phyloP scores from a whole-genome alignment of 2,113 vertebrate genomes.

The Rhinoderma darwinii region DNA sequence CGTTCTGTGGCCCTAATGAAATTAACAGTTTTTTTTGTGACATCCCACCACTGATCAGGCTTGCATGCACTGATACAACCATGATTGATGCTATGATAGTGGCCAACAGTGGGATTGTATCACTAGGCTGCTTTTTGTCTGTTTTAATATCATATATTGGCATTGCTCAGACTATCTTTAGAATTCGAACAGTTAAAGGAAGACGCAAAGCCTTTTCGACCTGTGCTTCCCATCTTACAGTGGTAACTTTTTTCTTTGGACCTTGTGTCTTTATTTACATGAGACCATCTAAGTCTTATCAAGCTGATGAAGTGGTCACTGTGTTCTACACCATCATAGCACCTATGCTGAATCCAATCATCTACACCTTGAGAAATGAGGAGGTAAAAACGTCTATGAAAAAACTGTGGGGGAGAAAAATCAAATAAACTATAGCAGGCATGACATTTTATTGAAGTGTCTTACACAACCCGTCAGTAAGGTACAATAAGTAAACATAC shows the following conservation, averaged over 20 bases:
- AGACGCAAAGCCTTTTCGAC: constrained; percentile 59
- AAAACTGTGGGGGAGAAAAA: constrained; percentile 35
- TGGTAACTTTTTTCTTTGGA: constrained; percentile 56
- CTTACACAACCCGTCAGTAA: neutral
- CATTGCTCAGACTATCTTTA: constrained; percentile 59
- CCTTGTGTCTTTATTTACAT: constrained; percentile 55
- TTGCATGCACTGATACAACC: constrained; percentile 65
- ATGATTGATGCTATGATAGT: constrained; percentile 68
- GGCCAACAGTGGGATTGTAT: constrained; percentile 68
- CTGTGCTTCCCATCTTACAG: constrained; percentile 60
- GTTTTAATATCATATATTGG: constrained; percentile 65
- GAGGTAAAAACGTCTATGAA: constrained; percentile 35
- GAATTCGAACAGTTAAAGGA: constrained; percentile 45
- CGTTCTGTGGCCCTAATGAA: constrained; percentile 64
- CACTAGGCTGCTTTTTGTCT: constrained; percentile 65
- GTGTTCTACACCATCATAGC: constrained; percentile 55
- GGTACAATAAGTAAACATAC: neutral
- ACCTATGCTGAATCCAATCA: constrained; percentile 47
- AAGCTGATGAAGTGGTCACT: neutral
- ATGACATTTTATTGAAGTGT: neutral
- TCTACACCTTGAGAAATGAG: constrained; percentile 50
- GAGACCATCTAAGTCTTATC: constrained; percentile 16
- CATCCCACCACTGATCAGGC: constrained; percentile 65
- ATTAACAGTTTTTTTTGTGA: constrained; percentile 70
- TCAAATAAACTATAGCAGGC: neutral